These are phyloP conservation scores for Sialis fuliginosa DNA, from an alignment of 2,888 invertebrate species.

Conservation along the genomic window DNA sequence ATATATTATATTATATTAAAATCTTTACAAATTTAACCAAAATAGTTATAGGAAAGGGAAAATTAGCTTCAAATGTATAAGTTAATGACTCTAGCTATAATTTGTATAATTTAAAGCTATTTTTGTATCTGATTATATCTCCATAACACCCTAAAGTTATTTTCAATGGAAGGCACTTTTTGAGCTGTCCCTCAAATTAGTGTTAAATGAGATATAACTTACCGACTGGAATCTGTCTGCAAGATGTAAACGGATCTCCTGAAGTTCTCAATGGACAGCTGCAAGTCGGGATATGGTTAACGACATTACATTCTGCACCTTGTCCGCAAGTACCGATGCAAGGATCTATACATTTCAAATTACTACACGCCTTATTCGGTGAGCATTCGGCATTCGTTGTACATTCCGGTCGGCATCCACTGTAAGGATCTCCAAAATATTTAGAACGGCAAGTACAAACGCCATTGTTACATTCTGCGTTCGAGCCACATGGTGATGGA, in stretches of 20 bases:
- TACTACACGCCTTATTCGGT: slow-evolving; percentile 54
- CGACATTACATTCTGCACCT: slow-evolving; percentile 61
- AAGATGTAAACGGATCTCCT: slow-evolving; percentile 57
- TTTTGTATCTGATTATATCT: too few relatives aligned
- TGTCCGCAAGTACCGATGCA: slow-evolving; percentile 64
- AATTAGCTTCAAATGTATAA: too few relatives aligned
- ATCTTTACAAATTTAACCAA: too few relatives aligned
- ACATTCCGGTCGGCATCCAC: slow-evolving; percentile 67
- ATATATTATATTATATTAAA: too few relatives aligned
- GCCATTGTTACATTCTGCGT: slow-evolving; percentile 56
- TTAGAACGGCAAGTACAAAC: slow-evolving; percentile 53
- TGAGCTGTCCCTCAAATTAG: too few relatives aligned
- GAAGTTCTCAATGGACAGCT: slow-evolving; percentile 52
- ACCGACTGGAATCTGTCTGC: slow-evolving; percentile 17
- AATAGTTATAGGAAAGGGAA: too few relatives aligned
- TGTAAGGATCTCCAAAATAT: slow-evolving; percentile 54
- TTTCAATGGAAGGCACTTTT: too few relatives aligned
- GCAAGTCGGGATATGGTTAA: slow-evolving; percentile 69
- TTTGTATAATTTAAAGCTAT: too few relatives aligned
- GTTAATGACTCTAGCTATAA: too few relatives aligned
- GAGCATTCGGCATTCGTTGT: slow-evolving; percentile 65
- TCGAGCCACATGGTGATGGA: slow-evolving; percentile 62
- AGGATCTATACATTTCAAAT: slow-evolving; percentile 61
- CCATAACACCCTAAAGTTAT: too few relatives aligned
- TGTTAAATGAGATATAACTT: neutral